Conservation (phyloP, 2,888 invertebrate species). For the Troides helena region DNA sequence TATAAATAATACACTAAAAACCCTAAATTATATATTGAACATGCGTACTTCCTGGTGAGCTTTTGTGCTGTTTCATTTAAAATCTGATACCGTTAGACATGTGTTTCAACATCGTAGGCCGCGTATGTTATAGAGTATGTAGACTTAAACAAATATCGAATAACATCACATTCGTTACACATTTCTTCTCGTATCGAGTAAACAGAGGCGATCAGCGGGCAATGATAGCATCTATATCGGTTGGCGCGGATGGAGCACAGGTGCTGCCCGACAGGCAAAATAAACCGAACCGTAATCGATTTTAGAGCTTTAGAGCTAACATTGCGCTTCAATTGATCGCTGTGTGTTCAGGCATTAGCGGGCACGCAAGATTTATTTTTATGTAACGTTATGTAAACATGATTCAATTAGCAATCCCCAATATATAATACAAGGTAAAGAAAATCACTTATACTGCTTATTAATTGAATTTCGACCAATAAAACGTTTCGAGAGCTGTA, state of each 20-base stretch:
- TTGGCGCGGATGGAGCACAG: conserved; percentile 64
- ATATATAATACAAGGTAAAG: conserved; percentile 1
- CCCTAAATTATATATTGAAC: neutral
- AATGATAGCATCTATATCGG: conserved; percentile 73
- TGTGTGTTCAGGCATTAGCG: conserved; percentile 34
- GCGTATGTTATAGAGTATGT: conserved; percentile 19
- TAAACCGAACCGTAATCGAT: conserved; percentile 74
- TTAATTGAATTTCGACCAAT: neutral
- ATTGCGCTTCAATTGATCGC: conserved; percentile 48
- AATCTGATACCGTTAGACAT: conserved; percentile 13
- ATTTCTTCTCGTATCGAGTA: conserved; percentile 52
- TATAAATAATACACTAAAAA: neutral
- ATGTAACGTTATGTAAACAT: conserved; percentile 23
- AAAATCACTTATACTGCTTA: neutral
- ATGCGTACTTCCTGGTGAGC: neutral
- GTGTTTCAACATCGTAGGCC: conserved; percentile 14
- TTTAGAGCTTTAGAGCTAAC: conserved; percentile 64
- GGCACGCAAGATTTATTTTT: conserved; percentile 30
- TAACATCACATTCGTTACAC: conserved; percentile 45
- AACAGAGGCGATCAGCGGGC: conserved; percentile 44
- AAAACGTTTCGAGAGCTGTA: neutral
- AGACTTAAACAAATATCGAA: conserved; percentile 33
- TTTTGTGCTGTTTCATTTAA: conserved; percentile 4
- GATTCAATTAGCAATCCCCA: conserved; percentile 12
- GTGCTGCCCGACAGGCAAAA: conserved; percentile 73